Percentiles rank a stretch among this genome's conserved stretches.
These are phyloP conservation scores for Lasioglossum marginatum DNA, from an alignment of 2,888 invertebrate species.

Conservation along the genomic window DNA sequence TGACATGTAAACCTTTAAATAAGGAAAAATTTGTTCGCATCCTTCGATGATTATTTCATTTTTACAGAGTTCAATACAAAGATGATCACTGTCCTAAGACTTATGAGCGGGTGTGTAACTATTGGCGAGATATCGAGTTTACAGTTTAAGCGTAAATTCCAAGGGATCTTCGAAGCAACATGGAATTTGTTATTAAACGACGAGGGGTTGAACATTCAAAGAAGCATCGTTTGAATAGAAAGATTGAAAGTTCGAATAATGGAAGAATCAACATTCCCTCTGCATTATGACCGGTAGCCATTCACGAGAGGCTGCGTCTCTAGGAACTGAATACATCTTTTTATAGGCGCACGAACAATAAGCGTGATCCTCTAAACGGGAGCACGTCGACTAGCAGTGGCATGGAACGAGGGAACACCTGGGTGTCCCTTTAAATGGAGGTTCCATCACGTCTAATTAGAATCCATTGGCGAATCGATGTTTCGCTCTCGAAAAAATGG, in stretches of 20 bases:
- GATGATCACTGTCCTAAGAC: too few relatives aligned
- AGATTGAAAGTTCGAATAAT: slow-evolving; percentile 23
- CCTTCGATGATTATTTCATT: too few relatives aligned
- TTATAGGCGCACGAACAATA: slow-evolving; percentile 50
- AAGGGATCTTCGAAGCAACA: background rate
- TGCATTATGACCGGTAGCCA: slow-evolving; percentile 42
- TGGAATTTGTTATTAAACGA: slow-evolving; percentile 9
- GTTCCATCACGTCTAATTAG: slow-evolving; percentile 58
- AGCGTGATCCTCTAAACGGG: slow-evolving; percentile 51
- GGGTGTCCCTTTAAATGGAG: slow-evolving; percentile 40
- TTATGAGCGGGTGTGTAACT: too few relatives aligned
- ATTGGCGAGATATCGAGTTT: background rate
- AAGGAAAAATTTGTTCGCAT: too few relatives aligned
- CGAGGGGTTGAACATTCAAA: background rate
- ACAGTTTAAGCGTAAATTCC: background rate
- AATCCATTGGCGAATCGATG: slow-evolving; percentile 55
- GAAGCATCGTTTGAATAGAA: background rate
- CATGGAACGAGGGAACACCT: slow-evolving; percentile 36
- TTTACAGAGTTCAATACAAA: too few relatives aligned
- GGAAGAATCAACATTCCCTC: slow-evolving; percentile 1
- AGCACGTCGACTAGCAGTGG: slow-evolving; percentile 33
- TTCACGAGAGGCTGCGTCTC: slow-evolving; percentile 33
- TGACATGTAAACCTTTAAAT: too few relatives aligned
- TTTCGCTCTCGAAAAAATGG: slow-evolving; percentile 11
- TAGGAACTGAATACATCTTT: slow-evolving; percentile 48